phyloP scores from a whole-genome alignment of 1,140 invertebrate genomes.

The Glomeris maerens region DNA sequence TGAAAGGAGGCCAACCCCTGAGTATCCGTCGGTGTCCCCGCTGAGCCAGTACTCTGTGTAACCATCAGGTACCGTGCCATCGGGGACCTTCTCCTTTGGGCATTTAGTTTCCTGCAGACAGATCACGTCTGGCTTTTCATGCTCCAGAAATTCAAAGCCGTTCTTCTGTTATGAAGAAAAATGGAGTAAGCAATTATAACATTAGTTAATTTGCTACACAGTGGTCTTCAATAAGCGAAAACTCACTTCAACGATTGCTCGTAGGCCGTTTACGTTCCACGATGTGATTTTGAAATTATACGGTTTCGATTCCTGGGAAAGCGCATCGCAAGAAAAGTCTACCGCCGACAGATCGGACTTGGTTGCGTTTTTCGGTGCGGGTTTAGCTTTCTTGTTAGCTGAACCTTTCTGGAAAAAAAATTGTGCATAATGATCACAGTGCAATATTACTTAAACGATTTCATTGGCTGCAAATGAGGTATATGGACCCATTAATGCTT shows the following conservation, averaged over 20 bases:
- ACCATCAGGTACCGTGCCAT: conserved; percentile 54
- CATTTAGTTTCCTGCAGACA: conserved; percentile 94
- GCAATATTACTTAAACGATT: background rate
- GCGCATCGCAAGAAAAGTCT: conserved; percentile 46
- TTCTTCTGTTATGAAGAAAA: conserved; percentile 40
- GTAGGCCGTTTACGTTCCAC: conserved; percentile 91
- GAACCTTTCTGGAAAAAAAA: background rate
- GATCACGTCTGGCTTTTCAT: conserved; percentile 81
- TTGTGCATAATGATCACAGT: background rate
- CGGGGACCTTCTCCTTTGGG: conserved; percentile 60
- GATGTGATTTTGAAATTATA: conserved; percentile 79
- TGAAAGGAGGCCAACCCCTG: conserved; percentile 76
- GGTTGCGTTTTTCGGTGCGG: background rate
- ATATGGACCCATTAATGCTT: background rate
- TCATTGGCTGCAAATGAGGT: background rate
- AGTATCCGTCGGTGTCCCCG: conserved; percentile 75
- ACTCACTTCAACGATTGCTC: conserved; percentile 70
- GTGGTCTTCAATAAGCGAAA: background rate
- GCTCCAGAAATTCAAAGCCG: conserved; percentile 54
- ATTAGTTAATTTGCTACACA: background rate
- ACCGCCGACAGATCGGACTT: conserved; percentile 24
- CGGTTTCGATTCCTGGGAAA: conserved; percentile 44
- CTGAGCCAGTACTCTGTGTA: conserved; percentile 70
- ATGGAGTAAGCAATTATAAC: background rate
- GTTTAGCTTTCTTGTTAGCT: background rate